Percentiles rank a stretch among this genome's conserved stretches.
Conservation (phyloP, 2,888 invertebrate species). For the Graphium colonna region DNA sequence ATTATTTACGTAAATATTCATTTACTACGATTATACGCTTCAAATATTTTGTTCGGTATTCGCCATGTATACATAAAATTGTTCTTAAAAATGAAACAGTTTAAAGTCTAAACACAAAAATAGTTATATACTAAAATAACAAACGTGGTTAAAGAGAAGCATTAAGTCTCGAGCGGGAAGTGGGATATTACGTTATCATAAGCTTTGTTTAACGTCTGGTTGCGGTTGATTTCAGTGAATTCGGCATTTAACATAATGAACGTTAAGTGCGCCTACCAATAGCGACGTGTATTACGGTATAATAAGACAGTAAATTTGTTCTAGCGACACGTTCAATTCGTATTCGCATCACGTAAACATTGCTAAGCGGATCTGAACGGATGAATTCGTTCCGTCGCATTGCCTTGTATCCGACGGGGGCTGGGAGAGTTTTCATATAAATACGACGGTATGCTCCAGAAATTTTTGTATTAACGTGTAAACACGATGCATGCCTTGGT, state of each 20-base stretch:
- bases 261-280: constrained; percentile 3
- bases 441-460: not conserved
- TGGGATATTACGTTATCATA: not conserved
- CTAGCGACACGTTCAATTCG: constrained; percentile 11
- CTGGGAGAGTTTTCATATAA: constrained; percentile 13
- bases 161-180: not conserved
- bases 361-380: constrained; percentile 20
- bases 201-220: not conserved
- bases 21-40: too few species aligned
- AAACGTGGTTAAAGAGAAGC: not conserved
- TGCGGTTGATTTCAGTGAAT: not conserved
- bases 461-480: constrained; percentile 4
- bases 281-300: constrained; percentile 7
- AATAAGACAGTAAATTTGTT: constrained; percentile 17
- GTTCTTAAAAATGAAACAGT: too few species aligned
- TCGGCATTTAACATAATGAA: not conserved
- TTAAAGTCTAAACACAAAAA: not conserved
- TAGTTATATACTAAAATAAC: not conserved
- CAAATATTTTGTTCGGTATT: too few species aligned
- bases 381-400: constrained; percentile 17
- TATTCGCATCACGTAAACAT: constrained; percentile 20
- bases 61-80: too few species aligned
- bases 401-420: constrained; percentile 10
- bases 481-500: constrained; percentile 1
- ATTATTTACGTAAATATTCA: too few species aligned